phyloP scores from a whole-genome alignment of 2,888 invertebrate species.

The Phymatocera aterrima region DNA sequence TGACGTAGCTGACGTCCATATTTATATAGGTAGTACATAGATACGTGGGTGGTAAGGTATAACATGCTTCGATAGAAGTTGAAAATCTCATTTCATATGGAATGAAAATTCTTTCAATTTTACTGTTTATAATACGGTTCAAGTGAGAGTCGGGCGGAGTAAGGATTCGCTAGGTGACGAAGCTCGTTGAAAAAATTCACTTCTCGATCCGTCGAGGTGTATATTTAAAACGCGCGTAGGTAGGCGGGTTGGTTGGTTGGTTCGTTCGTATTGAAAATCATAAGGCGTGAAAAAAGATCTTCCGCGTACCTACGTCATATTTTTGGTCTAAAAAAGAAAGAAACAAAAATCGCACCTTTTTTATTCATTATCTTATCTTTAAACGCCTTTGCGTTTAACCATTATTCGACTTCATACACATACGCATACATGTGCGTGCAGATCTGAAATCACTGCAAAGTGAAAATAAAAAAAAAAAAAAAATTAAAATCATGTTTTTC shows the following conservation, averaged over 20 bases:
- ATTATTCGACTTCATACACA: not conserved
- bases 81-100: conserved; percentile 8
- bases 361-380: not conserved
- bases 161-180: not conserved
- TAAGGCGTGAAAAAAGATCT: conserved; percentile 15
- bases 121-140: not conserved
- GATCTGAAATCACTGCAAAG: not conserved
- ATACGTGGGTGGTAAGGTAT: no score
- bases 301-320: not conserved
- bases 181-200: conserved; percentile 30
- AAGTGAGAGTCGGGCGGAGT: not conserved
- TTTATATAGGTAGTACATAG: no score
- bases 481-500: not conserved
- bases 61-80: no score
- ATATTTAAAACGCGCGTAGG: conserved; percentile 13
- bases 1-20: no score
- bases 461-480: not conserved
- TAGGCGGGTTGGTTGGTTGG: no score
- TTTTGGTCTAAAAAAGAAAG: no score
- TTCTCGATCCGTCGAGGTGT: conserved; percentile 17
- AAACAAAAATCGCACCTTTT: no score
- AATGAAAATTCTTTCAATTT: conserved; percentile 13
- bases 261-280: conserved; percentile 26
- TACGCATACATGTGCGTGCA: not conserved
- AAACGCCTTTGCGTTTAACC: not conserved